Conservation (phyloP, 2,113 vertebrate genomes). For the Hippocampus zosterae region DNA sequence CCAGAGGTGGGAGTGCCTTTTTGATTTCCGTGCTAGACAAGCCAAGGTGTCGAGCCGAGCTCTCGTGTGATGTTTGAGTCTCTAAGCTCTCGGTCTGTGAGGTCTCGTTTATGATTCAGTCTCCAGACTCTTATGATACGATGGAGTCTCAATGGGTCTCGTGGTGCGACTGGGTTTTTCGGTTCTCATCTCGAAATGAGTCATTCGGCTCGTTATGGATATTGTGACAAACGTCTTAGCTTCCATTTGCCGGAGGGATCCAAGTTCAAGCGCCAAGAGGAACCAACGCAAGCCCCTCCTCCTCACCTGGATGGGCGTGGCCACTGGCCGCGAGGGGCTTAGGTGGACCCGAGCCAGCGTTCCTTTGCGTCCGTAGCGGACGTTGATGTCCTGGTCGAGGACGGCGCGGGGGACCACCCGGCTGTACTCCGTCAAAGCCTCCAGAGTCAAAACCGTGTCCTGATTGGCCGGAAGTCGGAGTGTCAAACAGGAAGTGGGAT, state of each 20-base stretch:
- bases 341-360: slow-evolving; percentile 62
- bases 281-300: not conserved
- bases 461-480: slow-evolving; percentile 39
- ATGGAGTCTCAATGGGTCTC: too few species aligned
- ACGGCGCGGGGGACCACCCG: slow-evolving; percentile 51
- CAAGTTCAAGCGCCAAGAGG: not conserved
- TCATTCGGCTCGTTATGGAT: too few species aligned
- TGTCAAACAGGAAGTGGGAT: not conserved
- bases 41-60: too few species aligned
- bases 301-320: slow-evolving; percentile 60
- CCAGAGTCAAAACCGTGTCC: slow-evolving; percentile 84
- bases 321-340: slow-evolving; percentile 70
- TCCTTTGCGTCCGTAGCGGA: slow-evolving; percentile 71
- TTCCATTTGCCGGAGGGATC: too few species aligned
- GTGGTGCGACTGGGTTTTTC: too few species aligned
- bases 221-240: too few species aligned
- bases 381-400: slow-evolving; percentile 76
- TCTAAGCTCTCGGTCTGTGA: too few species aligned
- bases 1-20: too few species aligned
- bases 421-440: slow-evolving; percentile 81
- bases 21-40: too few species aligned
- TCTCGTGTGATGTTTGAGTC: too few species aligned
- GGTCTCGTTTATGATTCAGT: not conserved
- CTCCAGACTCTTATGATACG: not conserved
- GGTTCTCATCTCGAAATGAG: too few species aligned